Base-by-base conservation (phyloP, 2,888 invertebrate species). In the Drosophila fulvimacula region DNA sequence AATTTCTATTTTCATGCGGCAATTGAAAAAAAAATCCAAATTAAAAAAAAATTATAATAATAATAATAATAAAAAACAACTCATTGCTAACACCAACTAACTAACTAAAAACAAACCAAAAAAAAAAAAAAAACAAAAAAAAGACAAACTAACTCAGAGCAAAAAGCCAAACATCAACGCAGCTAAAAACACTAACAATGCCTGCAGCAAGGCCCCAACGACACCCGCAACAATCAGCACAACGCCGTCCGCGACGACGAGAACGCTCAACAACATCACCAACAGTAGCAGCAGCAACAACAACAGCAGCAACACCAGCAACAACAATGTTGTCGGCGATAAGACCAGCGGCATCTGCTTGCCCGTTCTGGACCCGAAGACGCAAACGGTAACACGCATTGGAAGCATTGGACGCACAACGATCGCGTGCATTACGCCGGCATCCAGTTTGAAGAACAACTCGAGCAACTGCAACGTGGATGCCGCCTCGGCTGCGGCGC, bases 371-470 rank as follows among this genome's bases (percentile, higher is more conserved):
- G 66, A 81, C 46, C 79, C 81, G 1, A 69, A 75, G 46, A 76
- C 83, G 21, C 78, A 83, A 60, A 82, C 88, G 51, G 89, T 91
- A 59, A 91, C 90, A 11, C 81, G 91, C 11, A 91, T 91, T 42
- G 91, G 91, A n/a, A 91, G 91, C 68, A 91, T 91, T 73, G 91
- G 91, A 41, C 89, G 91, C 56, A 91, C 91, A 34, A 91, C 91
- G 11, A 91, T 91, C 34, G 90, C 91, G 44, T 91, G 91, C 63
- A 91, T 91, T 5, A 90, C 90, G 2, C 89, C 90, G 32, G 91
- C 90, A 21, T 51, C 51, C 4, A 75, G 69, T 5, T 76, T 81
- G 32, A 83, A 76, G 51, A 75, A 84, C 13, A 82, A 74, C 65
- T 48, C 80, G 2, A 89, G 60, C 60, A 88, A 81, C n/a, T 82